Evolutionary conservation across 92 coral and sea anemone genomes (phyloP).

Genomic region (Ricordea florida): DNA sequence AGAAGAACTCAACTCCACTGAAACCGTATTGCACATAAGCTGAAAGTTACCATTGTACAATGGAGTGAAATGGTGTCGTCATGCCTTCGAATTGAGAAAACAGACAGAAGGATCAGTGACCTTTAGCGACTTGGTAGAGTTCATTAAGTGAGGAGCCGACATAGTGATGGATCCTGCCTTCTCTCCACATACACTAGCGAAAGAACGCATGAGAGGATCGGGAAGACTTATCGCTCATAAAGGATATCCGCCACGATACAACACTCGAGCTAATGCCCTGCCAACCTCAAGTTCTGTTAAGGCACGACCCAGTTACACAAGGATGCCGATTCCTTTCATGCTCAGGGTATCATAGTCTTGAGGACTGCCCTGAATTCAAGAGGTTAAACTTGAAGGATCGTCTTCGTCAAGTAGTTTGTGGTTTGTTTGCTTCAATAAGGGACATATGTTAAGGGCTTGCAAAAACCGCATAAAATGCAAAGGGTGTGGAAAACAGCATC

Average conservation of each 20-base stretch:
- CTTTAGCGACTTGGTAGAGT: background rate
- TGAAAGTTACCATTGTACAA: background rate
- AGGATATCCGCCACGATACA: background rate
- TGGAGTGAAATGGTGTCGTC: slow-evolving; percentile 7
- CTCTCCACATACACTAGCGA: background rate
- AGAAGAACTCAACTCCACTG: slow-evolving; percentile 5
- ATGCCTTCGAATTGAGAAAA: background rate
- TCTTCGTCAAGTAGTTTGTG: background rate
- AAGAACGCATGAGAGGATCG: background rate
- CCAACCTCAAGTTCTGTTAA: slow-evolving; percentile 2
- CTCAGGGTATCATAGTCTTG: too few species aligned
- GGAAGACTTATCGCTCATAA: background rate
- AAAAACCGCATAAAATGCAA: background rate
- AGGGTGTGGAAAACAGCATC: background rate
- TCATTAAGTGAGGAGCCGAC: background rate
- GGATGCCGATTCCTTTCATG: background rate
- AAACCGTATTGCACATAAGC: background rate
- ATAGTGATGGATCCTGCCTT: background rate
- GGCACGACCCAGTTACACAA: background rate
- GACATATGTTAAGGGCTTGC: slow-evolving; percentile 8
- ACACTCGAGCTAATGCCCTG: background rate
- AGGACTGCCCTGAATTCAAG: slow-evolving; percentile 4
- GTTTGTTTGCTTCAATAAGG: slow-evolving; percentile 1
- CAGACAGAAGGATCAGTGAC: slow-evolving; percentile 1
- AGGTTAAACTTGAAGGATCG: background rate